A percentile compares a stretch with the other conserved stretches of the same genome.
These are phyloP conservation scores for Halcyon malimbica DNA, from an alignment of 2,113 vertebrate species.

Conservation along the genomic window DNA sequence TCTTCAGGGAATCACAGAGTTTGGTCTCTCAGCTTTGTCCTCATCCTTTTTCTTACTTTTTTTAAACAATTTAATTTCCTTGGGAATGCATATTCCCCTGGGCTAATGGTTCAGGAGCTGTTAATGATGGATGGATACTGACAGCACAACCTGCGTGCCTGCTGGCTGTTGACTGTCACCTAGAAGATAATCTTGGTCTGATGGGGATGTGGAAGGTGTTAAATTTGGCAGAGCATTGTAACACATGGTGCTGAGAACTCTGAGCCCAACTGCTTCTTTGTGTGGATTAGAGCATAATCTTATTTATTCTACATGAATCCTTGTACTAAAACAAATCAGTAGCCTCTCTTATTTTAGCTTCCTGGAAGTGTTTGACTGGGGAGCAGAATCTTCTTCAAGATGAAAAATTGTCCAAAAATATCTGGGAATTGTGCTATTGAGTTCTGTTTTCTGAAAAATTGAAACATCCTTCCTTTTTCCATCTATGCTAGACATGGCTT, in stretches of 20 bases:
- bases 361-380: not conserved
- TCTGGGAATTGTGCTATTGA: not conserved
- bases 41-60: not conserved
- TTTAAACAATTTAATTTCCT: not conserved
- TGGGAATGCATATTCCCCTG: not conserved
- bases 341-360: not conserved
- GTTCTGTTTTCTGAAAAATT: not conserved
- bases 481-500: not conserved
- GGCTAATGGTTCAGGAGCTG: not conserved
- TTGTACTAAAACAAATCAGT: not conserved
- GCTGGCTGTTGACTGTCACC: not conserved
- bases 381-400: not conserved
- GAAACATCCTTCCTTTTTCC: not conserved
- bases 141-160: not conserved
- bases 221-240: not conserved
- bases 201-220: not conserved
- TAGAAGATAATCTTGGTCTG: slow-evolving; percentile 4
- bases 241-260: not conserved
- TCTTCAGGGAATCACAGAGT: not conserved
- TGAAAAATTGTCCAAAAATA: not conserved
- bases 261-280: not conserved
- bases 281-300: not conserved
- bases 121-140: not conserved
- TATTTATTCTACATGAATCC: not conserved
- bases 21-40: not conserved